phyloP scores from a whole-genome alignment of 2,888 invertebrate species.

The Phengaris alcon region DNA sequence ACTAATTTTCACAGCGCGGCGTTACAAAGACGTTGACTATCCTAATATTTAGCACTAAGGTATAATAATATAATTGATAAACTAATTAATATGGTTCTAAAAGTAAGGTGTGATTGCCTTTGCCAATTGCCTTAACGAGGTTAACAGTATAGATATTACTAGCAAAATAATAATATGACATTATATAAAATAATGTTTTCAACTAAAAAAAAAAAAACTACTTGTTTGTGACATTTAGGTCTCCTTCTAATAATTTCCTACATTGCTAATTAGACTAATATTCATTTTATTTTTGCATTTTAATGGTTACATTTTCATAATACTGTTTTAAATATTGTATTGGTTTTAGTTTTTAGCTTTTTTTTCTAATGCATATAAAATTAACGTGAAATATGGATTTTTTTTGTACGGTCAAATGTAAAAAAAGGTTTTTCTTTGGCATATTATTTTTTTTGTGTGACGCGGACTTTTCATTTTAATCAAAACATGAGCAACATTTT shows the following conservation, averaged over 20 bases:
- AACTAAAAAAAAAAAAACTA: background rate
- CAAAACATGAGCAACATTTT: background rate
- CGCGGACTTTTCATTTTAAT: too few species aligned
- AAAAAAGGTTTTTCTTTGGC: too few species aligned
- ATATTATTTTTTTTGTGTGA: too few species aligned
- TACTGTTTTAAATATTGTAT: background rate
- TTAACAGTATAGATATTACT: background rate
- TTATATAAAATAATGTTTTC: background rate
- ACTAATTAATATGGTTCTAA: background rate
- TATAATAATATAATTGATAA: background rate
- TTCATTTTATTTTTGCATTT: background rate
- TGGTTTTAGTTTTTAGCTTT: background rate
- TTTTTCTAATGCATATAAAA: too few species aligned
- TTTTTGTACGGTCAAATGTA: too few species aligned
- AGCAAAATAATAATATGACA: background rate
- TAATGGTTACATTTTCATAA: background rate
- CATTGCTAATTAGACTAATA: background rate
- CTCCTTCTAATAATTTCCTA: background rate
- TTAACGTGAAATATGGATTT: too few species aligned
- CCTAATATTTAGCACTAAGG: background rate
- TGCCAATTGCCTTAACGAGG: background rate
- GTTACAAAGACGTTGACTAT: background rate
- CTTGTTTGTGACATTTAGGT: background rate
- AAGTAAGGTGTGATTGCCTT: background rate
- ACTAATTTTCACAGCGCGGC: background rate